These are phyloP conservation scores for Hoplias malabaricus DNA, from an alignment of 2,113 vertebrate genomes.

Conservation along the genomic window DNA sequence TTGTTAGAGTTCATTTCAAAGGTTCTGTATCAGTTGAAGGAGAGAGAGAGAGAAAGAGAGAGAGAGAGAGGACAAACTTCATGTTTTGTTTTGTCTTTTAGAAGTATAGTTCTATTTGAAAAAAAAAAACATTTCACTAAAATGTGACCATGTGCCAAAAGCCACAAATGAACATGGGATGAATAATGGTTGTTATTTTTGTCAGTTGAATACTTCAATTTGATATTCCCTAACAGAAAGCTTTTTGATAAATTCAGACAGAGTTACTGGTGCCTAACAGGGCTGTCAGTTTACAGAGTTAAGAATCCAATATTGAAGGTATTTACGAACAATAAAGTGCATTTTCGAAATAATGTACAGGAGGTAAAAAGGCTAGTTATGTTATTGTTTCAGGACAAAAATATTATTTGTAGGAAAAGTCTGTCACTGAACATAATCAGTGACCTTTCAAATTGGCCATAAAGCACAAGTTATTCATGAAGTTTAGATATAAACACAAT, in stretches of 20 bases:
- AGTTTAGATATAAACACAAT: no score
- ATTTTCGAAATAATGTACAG: neutral
- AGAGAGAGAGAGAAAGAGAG: neutral
- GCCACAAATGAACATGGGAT: constrained; percentile 22
- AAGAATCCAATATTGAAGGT: neutral
- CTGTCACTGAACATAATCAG: no score
- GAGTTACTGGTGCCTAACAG: neutral
- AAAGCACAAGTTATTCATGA: no score
- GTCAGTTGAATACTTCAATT: neutral
- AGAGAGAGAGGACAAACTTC: neutral
- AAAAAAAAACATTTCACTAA: neutral
- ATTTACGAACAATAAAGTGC: neutral
- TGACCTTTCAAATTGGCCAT: no score
- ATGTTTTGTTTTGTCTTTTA: neutral
- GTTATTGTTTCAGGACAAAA: no score
- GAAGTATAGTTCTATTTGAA: neutral
- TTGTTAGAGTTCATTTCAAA: no score
- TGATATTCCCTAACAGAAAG: neutral
- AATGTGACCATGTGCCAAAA: neutral
- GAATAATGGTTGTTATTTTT: constrained; percentile 8
- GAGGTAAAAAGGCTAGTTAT: no score
- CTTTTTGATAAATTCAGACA: neutral
- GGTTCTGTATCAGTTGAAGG: neutral
- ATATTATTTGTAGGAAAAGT: no score
- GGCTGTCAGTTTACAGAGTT: neutral